These are phyloP conservation scores for Fulica atra DNA, from an alignment of 2,113 vertebrate species.

Conservation along the genomic window DNA sequence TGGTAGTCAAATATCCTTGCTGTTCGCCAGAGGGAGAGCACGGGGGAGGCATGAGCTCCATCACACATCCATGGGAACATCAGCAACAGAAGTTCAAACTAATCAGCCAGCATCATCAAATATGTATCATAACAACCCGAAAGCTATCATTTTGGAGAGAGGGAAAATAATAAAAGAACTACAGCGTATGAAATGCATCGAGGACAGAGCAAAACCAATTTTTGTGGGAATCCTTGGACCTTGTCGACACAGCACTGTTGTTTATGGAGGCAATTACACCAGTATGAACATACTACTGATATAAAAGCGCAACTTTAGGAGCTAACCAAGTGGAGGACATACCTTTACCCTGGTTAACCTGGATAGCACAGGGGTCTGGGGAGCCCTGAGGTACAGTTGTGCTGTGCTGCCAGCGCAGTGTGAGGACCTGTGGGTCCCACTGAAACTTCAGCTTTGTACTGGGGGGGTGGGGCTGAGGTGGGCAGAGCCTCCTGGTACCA, in stretches of 20 bases:
- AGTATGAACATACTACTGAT: neutral
- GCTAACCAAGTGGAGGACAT: neutral
- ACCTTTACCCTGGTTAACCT: neutral
- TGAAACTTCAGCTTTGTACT: neutral
- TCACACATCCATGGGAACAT: neutral
- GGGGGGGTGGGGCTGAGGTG: too few relatives aligned
- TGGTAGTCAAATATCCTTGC: neutral
- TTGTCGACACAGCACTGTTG: neutral
- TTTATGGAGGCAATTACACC: neutral
- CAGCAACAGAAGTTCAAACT: neutral
- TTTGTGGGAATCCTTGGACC: neutral
- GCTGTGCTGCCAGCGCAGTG: accelerated
- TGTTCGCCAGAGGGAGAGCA: slow-evolving; percentile 8
- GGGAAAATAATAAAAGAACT: neutral
- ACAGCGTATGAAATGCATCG: neutral
- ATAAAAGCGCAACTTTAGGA: neutral
- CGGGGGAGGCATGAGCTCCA: neutral
- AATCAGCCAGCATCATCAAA: neutral
- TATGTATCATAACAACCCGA: neutral
- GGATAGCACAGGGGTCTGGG: neutral
- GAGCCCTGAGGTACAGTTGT: accelerated
- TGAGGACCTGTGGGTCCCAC: neutral
- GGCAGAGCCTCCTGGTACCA: accelerated
- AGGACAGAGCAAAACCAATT: neutral
- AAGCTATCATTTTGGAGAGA: neutral